phyloP scores from a whole-genome alignment of 2,888 invertebrate genomes.

The Lycaena phlaeas region DNA sequence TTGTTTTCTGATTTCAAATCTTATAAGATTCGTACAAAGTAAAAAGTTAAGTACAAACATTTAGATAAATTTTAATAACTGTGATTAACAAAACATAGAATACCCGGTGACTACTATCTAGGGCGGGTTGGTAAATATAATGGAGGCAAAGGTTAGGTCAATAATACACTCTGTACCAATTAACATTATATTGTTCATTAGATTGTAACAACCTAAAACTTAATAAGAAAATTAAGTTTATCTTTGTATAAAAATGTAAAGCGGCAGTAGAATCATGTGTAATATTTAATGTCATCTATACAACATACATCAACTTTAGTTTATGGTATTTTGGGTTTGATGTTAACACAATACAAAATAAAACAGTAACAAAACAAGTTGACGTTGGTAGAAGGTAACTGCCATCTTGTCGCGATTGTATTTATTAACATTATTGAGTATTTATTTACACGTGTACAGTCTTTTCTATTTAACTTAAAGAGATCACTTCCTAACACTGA shows the following conservation, averaged over 20 bases:
- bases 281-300: constrained; percentile 16
- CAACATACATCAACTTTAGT: constrained; percentile 23
- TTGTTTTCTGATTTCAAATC: too few species aligned
- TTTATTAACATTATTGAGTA: constrained; percentile 67
- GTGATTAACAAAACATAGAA: too few species aligned
- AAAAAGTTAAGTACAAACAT: too few species aligned
- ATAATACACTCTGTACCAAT: constrained; percentile 16
- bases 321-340: constrained; percentile 11
- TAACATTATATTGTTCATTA: constrained; percentile 28
- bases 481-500: constrained; percentile 85
- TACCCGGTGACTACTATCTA: too few species aligned
- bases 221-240: constrained; percentile 29
- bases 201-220: constrained; percentile 34
- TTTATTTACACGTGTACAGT: constrained; percentile 73
- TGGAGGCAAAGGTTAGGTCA: neutral
- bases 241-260: constrained; percentile 26
- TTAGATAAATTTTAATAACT: too few species aligned
- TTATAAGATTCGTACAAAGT: too few species aligned
- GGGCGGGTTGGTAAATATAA: neutral
- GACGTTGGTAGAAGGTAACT: constrained; percentile 28
- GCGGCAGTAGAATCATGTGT: constrained; percentile 19
- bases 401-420: constrained; percentile 33
- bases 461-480: constrained; percentile 61
- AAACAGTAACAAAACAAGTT: constrained; percentile 20
- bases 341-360: constrained; percentile 13